A percentile compares a stretch with the other conserved stretches of the same genome.
Evolutionary conservation across 2,797 vertebrate species (phyloP).

Genomic region (Leucoraja ocellata): DNA sequence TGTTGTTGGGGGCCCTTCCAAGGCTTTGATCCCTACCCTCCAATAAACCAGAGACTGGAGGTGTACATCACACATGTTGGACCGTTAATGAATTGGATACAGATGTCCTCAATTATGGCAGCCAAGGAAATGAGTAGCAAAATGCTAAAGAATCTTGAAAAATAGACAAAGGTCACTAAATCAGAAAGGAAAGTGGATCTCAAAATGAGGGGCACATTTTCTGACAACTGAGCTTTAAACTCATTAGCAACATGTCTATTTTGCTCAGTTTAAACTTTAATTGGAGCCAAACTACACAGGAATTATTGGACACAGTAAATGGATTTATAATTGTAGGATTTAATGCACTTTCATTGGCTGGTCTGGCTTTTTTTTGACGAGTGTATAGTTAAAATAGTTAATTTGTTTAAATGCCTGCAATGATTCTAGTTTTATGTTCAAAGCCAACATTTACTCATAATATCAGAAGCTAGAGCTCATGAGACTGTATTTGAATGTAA

Average conservation of each 20-base stretch:
- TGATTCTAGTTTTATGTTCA: not conserved
- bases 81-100: not conserved
- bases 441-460: not conserved
- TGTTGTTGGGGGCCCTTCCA: not conserved
- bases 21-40: not conserved
- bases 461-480: not conserved
- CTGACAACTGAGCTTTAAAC: not conserved
- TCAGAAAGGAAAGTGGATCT: not conserved
- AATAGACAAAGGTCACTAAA: not conserved
- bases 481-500: not conserved
- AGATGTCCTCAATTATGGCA: not conserved
- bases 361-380: not conserved
- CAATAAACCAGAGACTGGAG: not conserved
- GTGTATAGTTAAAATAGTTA: not conserved
- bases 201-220: not conserved
- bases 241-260: too few species aligned
- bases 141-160: not conserved
- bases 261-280: not conserved
- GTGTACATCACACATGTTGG: constrained; percentile 24
- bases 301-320: not conserved
- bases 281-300: not conserved
- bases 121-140: not conserved
- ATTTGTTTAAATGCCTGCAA: not conserved
- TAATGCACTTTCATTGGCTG: not conserved
- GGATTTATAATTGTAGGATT: not conserved